Evolutionary conservation across 2,113 vertebrate species (phyloP).

Genomic region (Serilophus lunatus): DNA sequence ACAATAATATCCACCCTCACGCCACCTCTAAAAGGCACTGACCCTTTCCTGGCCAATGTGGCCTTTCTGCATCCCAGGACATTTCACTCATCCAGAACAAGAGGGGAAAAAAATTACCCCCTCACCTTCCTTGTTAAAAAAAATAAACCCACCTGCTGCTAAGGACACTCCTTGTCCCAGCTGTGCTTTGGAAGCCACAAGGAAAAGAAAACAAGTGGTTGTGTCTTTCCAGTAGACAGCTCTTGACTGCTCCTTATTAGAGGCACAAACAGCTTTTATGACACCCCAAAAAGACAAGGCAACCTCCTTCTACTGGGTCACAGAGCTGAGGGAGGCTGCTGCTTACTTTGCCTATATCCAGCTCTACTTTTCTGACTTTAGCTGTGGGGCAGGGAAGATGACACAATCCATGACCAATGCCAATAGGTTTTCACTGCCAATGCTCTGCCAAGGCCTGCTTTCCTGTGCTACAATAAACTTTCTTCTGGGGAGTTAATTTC

Average conservation of each 20-base stretch:
- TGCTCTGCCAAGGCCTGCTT: not conserved
- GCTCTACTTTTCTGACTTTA: not conserved
- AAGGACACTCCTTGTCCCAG: not conserved
- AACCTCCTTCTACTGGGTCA: not conserved
- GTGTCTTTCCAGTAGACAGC: not conserved
- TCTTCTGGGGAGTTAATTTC: not conserved
- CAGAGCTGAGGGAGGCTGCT: not conserved
- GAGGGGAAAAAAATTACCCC: not conserved
- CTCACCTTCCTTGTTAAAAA: too few relatives aligned
- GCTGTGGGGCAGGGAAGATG: not conserved
- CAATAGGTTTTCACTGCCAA: not conserved
- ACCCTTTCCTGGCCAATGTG: not conserved
- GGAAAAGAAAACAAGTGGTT: not conserved
- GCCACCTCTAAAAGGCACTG: not conserved
- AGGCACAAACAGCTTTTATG: not conserved
- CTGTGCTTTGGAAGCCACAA: not conserved
- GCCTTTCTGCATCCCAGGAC: not conserved
- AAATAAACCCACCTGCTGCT: not conserved
- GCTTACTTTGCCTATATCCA: not conserved
- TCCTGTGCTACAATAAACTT: not conserved
- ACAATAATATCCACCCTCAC: not conserved
- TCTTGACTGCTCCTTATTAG: not conserved
- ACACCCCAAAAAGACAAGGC: not conserved
- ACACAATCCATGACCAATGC: rapidly evolving
- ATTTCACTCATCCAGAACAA: not conserved